Base-by-base conservation (phyloP, 2,113 vertebrate species). In the Agapornis roseicollis region DNA sequence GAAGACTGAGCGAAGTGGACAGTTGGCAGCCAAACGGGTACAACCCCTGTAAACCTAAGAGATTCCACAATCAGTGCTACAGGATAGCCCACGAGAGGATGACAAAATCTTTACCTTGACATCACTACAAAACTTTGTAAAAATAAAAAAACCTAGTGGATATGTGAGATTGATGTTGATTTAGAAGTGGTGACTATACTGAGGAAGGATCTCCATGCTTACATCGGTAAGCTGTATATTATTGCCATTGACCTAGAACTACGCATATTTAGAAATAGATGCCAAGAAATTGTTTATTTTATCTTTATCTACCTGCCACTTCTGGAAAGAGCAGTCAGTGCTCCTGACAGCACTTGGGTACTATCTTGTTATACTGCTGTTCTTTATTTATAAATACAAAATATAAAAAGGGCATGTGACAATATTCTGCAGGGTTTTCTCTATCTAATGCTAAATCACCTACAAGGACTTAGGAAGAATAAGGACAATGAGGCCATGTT, bases 1-100 rank as follows among this genome's bases (percentile, higher is more conserved):
- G 47, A 91, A 80, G 66, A 66, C 86, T 96, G 96, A 96, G 66
- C 90, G 86, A 97, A 96, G 80, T 42, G 71, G 87, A 84, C 88
- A 97, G 83, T 95, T 96, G 92, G 77, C 74, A 87, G 71, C 69
- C 95, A 89, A 93, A 87, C 79, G 60, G 80, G 61, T 58, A 35
- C 63, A 66, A 17, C 35, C 61, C 28, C 28, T 89, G 52, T 60
- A 76, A 76, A 55, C 82, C 39, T 49, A 61, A 81, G 58, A 90
- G 94, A 92, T 97, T 89, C 77, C 84, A 85, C 72, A 63, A 92
- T n/a, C 65, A 24, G 17, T 65, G 37, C 55, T 90, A 33, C 52
- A 47, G 44, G 53, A 39, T 55, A 66, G 49, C 29, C n/a, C 56
- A 23, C 7, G 53, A 81, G 86, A 41, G 46, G n/a, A 92, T 65